These are phyloP conservation scores for Tachysurus fulvidraco DNA, from an alignment of 2,113 vertebrate species.

Conservation along the genomic window DNA sequence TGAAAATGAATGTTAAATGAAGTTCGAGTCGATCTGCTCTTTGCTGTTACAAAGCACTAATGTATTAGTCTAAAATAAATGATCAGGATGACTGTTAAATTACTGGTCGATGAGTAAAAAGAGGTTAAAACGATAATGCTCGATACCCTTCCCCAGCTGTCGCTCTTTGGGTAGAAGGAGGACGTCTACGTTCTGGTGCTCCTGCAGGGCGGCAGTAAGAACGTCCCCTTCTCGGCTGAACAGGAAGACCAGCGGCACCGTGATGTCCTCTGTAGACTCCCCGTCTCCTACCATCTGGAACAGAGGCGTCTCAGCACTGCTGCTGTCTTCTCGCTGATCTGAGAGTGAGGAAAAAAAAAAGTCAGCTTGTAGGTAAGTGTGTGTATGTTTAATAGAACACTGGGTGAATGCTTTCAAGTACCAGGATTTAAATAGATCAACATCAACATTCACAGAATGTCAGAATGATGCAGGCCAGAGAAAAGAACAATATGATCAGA, in stretches of 20 bases:
- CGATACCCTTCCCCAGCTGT: slow-evolving; percentile 69
- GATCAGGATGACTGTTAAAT: background rate
- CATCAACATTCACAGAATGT: background rate
- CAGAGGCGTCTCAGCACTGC: slow-evolving; percentile 73
- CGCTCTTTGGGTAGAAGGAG: slow-evolving; percentile 73
- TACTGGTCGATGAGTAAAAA: background rate
- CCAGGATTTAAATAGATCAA: background rate
- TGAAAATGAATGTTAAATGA: background rate
- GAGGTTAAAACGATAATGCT: background rate
- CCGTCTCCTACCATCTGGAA: slow-evolving; percentile 83
- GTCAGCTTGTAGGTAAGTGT: background rate
- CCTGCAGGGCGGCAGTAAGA: slow-evolving; percentile 70
- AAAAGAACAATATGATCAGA: background rate
- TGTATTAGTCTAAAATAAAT: no score
- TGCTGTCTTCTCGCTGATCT: slow-evolving; percentile 78
- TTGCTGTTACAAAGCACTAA: background rate
- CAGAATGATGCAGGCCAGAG: background rate
- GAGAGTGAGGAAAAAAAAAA: background rate
- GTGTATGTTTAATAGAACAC: background rate
- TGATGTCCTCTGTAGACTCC: slow-evolving; percentile 70
- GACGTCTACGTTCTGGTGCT: slow-evolving; percentile 76
- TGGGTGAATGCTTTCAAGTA: background rate
- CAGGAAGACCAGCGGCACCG: slow-evolving; percentile 75
- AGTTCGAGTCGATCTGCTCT: background rate
- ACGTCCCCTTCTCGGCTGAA: slow-evolving; percentile 74